A percentile compares a stretch with the other conserved stretches of the same genome.
Evolutionary conservation across 2,113 vertebrate genomes (phyloP).

Genomic region (Prionailurus bengalensis): DNA sequence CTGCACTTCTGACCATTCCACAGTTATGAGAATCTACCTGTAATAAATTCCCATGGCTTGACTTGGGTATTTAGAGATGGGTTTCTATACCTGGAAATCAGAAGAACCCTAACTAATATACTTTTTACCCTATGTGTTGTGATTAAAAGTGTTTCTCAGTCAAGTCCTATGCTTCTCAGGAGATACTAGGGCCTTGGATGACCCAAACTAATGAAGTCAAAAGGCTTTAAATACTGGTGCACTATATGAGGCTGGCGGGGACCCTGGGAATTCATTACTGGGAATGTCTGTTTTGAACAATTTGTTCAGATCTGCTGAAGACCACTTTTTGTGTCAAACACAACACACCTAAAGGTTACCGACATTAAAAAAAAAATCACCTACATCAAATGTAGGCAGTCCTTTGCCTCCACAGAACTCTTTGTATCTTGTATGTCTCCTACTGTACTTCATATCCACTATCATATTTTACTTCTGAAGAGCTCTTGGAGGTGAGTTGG

Average conservation of each 20-base stretch:
- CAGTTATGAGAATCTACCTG: background rate
- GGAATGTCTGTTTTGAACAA: slow-evolving; percentile 82
- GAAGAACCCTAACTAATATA: background rate
- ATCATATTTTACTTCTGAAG: background rate
- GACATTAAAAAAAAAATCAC: background rate
- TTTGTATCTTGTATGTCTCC: background rate
- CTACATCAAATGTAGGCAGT: too few relatives aligned
- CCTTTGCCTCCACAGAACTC: background rate
- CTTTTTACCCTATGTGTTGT: background rate
- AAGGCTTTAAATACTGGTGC: slow-evolving; percentile 63
- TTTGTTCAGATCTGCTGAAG: slow-evolving; percentile 76
- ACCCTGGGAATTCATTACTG: slow-evolving; percentile 75
- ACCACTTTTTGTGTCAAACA: slow-evolving; percentile 74
- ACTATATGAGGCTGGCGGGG: slow-evolving; percentile 64
- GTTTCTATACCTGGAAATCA: background rate
- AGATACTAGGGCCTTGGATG: background rate
- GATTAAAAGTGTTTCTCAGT: background rate
- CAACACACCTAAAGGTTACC: background rate
- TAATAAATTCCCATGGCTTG: background rate
- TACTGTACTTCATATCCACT: background rate
- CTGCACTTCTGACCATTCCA: background rate
- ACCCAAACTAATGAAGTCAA: background rate
- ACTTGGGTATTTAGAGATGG: background rate
- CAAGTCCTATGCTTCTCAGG: background rate
- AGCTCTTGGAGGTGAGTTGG: background rate